These are phyloP conservation scores for Euplagia quadripunctaria DNA, from an alignment of 2,888 invertebrate species.

Conservation along the genomic window DNA sequence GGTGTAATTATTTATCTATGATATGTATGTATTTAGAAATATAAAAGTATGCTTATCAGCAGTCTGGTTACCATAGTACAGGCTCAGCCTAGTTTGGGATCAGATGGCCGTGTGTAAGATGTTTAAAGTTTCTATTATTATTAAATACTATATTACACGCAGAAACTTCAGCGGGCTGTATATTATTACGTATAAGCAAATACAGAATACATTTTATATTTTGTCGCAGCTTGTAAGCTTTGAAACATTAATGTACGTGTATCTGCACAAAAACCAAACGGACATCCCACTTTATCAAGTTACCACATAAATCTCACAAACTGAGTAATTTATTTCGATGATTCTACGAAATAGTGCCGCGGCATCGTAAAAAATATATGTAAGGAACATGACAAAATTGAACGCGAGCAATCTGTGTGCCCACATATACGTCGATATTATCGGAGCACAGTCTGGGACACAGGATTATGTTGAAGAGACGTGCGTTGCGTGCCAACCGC, in stretches of 20 bases:
- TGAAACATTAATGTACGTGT: slow-evolving; percentile 9
- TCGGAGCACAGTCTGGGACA: slow-evolving; percentile 48
- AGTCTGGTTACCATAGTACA: too few relatives aligned
- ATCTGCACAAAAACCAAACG: slow-evolving; percentile 14
- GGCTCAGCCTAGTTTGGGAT: too few relatives aligned
- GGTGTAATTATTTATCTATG: too few relatives aligned
- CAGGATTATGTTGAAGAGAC: slow-evolving; percentile 53
- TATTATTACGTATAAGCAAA: not conserved
- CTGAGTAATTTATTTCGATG: slow-evolving; percentile 41
- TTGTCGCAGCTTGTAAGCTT: not conserved
- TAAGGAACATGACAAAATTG: slow-evolving; percentile 45
- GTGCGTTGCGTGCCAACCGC: slow-evolving; percentile 57
- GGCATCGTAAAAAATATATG: slow-evolving; percentile 44
- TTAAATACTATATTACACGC: not conserved
- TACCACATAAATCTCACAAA: slow-evolving; percentile 44
- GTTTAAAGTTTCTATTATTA: too few relatives aligned
- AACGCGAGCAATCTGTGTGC: slow-evolving; percentile 48
- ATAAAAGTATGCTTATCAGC: too few relatives aligned
- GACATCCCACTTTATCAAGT: slow-evolving; percentile 29
- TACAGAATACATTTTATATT: not conserved
- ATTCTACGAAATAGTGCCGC: slow-evolving; percentile 44
- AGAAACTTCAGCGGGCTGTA: not conserved
- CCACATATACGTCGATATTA: slow-evolving; percentile 51
- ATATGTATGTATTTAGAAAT: too few relatives aligned
- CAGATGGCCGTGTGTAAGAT: too few relatives aligned